Conservation (phyloP, 2,113 vertebrate species). For the Campylorhamphus procurvoides region DNA sequence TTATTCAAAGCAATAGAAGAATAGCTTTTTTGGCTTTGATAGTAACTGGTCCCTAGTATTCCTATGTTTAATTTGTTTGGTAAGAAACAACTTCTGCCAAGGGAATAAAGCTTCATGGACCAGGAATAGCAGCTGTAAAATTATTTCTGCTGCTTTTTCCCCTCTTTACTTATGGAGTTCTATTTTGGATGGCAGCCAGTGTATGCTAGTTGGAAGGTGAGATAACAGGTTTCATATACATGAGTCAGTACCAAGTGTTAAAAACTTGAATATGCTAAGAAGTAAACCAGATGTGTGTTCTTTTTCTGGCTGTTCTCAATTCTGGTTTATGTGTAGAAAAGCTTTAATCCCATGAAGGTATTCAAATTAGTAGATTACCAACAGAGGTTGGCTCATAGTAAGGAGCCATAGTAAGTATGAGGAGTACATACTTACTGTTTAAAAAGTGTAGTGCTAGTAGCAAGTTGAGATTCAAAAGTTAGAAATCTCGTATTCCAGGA, state of each 20-base stretch:
- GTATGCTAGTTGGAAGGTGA: slow-evolving; percentile 4
- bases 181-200: background rate
- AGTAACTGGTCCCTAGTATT: background rate
- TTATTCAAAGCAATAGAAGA: background rate
- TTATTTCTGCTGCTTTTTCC: slow-evolving; percentile 11
- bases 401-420: too few species aligned
- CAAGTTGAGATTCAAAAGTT: background rate
- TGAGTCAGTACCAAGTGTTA: background rate
- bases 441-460: background rate
- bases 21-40: background rate
- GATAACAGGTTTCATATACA: background rate
- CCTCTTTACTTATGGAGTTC: background rate
- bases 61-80: background rate
- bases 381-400: background rate
- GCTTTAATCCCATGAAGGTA: background rate
- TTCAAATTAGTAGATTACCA: background rate
- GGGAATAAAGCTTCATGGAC: background rate
- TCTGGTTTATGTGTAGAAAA: background rate
- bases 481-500: background rate
- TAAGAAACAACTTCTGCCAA: background rate
- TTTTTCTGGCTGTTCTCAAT: background rate
- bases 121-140: slow-evolving; percentile 5
- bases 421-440: background rate
- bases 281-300: background rate
- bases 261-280: background rate